These are phyloP conservation scores for Cyclophora punctaria DNA, from an alignment of 2,888 invertebrate genomes.

Conservation along the genomic window DNA sequence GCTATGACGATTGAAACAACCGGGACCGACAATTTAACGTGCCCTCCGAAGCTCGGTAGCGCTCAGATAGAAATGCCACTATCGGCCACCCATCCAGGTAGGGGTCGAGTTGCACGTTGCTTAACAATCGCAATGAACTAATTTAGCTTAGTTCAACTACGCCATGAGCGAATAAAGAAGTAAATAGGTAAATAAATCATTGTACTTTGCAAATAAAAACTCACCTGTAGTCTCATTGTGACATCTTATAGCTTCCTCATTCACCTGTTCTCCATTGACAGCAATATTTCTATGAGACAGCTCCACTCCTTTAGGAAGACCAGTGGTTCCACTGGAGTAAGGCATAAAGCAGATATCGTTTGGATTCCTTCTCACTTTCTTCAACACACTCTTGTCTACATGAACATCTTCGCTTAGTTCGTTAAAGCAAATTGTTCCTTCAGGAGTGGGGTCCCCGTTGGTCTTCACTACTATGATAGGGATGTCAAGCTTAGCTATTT, in stretches of 20 bases:
- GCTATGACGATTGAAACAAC: too few species aligned
- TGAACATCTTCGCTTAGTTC: conserved; percentile 75
- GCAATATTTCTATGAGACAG: conserved; percentile 77
- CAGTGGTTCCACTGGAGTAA: conserved; percentile 92
- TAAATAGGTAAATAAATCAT: too few species aligned
- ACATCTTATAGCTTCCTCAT: conserved; percentile 35
- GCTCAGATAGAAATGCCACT: too few species aligned
- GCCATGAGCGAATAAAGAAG: too few species aligned
- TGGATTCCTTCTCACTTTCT: conserved; percentile 50
- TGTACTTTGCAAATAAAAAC: conserved; percentile 3
- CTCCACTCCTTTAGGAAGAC: conserved; percentile 85
- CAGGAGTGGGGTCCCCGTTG: conserved; percentile 46
- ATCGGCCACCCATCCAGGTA: too few species aligned
- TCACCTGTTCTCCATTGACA: conserved; percentile 64
- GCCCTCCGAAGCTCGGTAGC: too few species aligned
- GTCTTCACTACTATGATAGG: conserved; percentile 72
- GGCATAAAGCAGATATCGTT: conserved; percentile 82
- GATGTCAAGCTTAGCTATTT: conserved; percentile 61
- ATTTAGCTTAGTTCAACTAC: too few species aligned
- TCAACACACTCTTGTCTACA: conserved; percentile 71
- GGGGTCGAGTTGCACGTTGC: too few species aligned
- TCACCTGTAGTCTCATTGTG: conserved; percentile 59
- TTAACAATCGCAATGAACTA: too few species aligned
- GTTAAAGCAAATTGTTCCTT: conserved; percentile 75
- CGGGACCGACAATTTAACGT: too few species aligned